Evolutionary conservation across 2,797 vertebrate species (phyloP), one percentile per base, ranked within the genome.

Genomic region (Argya squamiceps): DNA sequence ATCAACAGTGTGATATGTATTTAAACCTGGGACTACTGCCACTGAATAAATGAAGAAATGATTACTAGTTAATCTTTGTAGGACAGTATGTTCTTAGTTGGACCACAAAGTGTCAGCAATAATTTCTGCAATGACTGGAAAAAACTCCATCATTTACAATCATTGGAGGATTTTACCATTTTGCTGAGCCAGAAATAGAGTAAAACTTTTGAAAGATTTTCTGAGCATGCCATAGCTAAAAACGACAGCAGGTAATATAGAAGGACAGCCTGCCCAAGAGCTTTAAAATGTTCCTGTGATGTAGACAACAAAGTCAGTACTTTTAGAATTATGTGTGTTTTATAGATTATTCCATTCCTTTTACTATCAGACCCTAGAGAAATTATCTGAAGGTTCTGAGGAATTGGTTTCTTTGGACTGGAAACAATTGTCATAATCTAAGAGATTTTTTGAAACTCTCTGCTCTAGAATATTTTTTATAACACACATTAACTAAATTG

Each of bases 21-120:
- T 96, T 95, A 97, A 96, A 91, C 82, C 91, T 89, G 87, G 91
- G 96, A 96, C 59, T 70, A 92, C 81, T 96, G 95, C 96, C 95
- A 96, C 84, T 62, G 78, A 91, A 96, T 94, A 95, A 96, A 96
- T 93, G 95, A 93, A 96, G 89, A 76, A 88, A 82, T 84, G 88
- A 68, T 84, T 78, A 79, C 88, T 74, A 78, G 70, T 91, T 96
- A 78, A 94, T 97, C 93, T 95, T 96, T 78, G 49, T 68, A 91
- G 88, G 89, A 92, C 87, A 96, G 52, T 53, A 52, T 93, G 77
- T 74, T 92, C 81, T 89, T 75, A 68, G 43, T 86, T 87, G 65
- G 60, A 78, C 36, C 80, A 86, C 94, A 39, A 69, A 84, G 71
- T 67, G 89, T 64, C 26, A 59, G 75, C 74, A 88, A 49, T 96